phyloP scores from a whole-genome alignment of 2,888 invertebrate genomes.

The Lasioglossum villosulum region DNA sequence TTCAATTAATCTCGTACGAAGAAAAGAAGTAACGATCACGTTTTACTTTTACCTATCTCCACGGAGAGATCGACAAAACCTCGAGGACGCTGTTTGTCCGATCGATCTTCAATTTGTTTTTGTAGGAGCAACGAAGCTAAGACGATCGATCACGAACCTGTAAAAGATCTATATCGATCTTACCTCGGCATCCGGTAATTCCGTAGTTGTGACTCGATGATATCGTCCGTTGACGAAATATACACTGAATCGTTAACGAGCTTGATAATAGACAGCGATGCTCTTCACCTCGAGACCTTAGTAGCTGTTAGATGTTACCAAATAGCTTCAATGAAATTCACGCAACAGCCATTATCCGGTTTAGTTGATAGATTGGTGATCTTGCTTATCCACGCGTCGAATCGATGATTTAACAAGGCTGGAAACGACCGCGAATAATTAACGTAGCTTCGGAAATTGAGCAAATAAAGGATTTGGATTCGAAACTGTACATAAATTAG shows the following conservation, averaged over 20 bases:
- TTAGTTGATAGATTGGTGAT: neutral
- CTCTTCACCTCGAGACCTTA: neutral
- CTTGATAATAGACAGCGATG: neutral
- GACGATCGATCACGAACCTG: neutral
- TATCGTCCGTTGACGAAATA: neutral
- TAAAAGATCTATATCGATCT: neutral
- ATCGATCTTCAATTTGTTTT: neutral
- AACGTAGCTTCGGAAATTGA: neutral
- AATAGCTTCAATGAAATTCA: neutral
- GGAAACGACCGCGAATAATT: neutral
- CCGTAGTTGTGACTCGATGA: neutral
- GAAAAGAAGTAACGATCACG: neutral
- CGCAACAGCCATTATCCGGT: neutral
- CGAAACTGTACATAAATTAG: neutral
- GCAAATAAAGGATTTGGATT: neutral
- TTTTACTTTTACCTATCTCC: neutral
- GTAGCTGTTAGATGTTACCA: neutral
- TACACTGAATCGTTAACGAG: slow-evolving; percentile 1
- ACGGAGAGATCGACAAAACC: neutral
- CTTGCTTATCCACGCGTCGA: neutral
- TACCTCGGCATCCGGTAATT: neutral
- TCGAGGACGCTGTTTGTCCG: neutral
- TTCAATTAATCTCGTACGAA: neutral
- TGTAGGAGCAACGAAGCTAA: neutral
- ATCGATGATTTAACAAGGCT: slow-evolving; percentile 1